Evolutionary conservation across 1,140 invertebrate species (phyloP).

Genomic region (Notospermus geniculatus): DNA sequence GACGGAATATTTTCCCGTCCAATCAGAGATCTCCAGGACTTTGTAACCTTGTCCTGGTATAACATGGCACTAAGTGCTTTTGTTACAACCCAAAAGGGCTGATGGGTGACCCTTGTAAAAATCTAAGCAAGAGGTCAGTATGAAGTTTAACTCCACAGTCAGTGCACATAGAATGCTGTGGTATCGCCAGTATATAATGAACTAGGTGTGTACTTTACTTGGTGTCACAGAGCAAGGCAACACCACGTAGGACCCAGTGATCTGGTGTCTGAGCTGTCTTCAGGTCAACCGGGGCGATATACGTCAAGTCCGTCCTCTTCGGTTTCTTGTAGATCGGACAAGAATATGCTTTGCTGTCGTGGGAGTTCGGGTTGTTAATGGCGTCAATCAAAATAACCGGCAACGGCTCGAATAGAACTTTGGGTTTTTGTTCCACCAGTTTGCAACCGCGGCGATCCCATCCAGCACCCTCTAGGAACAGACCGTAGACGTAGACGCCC

Average conservation of each 20-base stretch:
- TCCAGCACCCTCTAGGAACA: constrained; percentile 91
- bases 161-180: no score
- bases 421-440: constrained; percentile 82
- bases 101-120: no score
- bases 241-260: constrained; percentile 90
- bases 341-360: constrained; percentile 86
- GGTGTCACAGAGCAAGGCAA: constrained; percentile 93
- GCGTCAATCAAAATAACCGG: constrained; percentile 95
- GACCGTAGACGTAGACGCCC: constrained; percentile 86
- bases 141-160: no score
- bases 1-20: no score
- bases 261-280: constrained; percentile 72
- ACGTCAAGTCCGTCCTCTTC: constrained; percentile 87
- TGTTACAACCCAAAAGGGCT: no score
- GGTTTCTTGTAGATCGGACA: constrained; percentile 97
- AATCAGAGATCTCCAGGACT: no score
- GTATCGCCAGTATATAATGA: no score
- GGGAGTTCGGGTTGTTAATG: constrained; percentile 77
- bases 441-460: constrained; percentile 83
- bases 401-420: constrained; percentile 77
- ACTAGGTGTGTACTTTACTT: constrained; percentile 65
- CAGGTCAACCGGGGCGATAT: constrained; percentile 93
- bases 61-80: no score
- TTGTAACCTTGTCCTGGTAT: no score
- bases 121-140: no score